phyloP scores from a whole-genome alignment of 2,888 invertebrate species.

The Ephialtes manifestator region DNA sequence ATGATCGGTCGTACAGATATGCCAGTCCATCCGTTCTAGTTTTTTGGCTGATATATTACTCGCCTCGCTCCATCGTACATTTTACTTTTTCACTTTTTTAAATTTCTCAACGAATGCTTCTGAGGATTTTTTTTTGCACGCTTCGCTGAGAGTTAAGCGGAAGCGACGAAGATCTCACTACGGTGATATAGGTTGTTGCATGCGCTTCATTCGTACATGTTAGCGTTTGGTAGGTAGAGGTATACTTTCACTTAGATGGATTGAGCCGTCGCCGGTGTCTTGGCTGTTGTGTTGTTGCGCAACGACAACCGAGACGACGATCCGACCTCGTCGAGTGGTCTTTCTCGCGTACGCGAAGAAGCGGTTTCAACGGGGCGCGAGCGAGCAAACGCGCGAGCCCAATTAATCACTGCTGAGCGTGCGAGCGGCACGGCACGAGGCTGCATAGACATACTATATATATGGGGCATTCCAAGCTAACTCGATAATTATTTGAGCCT shows the following conservation, averaged over 20 bases:
- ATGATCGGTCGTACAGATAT: conserved; percentile 39
- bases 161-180: conserved; percentile 50
- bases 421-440: conserved; percentile 72
- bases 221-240: conserved; percentile 31
- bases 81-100: neutral
- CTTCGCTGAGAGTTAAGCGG: conserved; percentile 57
- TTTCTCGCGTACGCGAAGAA: conserved; percentile 61
- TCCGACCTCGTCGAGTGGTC: conserved; percentile 37
- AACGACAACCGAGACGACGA: conserved; percentile 59
- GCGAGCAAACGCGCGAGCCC: conserved; percentile 72
- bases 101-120: conserved; percentile 5
- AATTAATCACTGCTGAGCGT: conserved; percentile 75
- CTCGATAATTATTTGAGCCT: no score
- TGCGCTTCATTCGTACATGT: neutral
- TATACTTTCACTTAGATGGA: conserved; percentile 70
- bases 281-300: conserved; percentile 55
- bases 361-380: conserved; percentile 63
- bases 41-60: conserved; percentile 32
- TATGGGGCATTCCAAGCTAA: no score
- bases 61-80: conserved; percentile 32
- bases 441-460: conserved; percentile 46
- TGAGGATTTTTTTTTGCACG: conserved; percentile 39
- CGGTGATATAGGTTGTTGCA: conserved; percentile 19
- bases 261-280: conserved; percentile 69
- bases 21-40: conserved; percentile 3